phyloP scores from a whole-genome alignment of 2,888 invertebrate genomes.

The Netelia fuscicornis region DNA sequence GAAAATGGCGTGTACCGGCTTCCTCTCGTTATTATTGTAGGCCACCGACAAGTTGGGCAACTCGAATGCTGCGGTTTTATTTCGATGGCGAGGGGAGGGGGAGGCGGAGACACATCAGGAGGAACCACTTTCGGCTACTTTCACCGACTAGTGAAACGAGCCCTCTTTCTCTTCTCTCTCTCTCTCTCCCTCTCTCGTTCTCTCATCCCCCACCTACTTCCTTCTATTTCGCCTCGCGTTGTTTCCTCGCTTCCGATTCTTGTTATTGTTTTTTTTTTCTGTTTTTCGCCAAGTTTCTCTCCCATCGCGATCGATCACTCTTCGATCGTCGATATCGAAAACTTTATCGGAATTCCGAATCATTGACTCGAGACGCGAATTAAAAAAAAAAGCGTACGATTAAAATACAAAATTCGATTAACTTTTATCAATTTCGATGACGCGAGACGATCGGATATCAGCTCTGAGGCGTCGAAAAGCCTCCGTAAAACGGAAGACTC shows the following conservation, averaged over 20 bases:
- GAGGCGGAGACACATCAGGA: constrained; percentile 71
- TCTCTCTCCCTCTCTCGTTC: background rate
- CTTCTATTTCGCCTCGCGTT: constrained; percentile 1
- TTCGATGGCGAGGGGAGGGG: constrained; percentile 10
- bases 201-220: constrained; percentile 9
- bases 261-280: background rate
- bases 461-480: no score
- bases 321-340: background rate
- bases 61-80: constrained; percentile 41
- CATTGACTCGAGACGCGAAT: no score
- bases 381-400: no score
- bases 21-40: background rate
- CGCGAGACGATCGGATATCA: no score
- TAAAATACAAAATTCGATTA: no score
- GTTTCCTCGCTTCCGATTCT: background rate
- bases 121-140: constrained; percentile 81
- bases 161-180: constrained; percentile 61
- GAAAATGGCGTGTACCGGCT: background rate
- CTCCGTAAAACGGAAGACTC: no score
- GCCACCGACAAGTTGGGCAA: constrained; percentile 62
- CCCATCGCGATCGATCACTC: background rate
- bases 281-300: constrained; percentile 2
- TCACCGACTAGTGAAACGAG: constrained; percentile 76
- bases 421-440: no score
- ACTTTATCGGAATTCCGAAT: no score